phyloP scores from a whole-genome alignment of 2,797 vertebrate genomes.

The Pteronotus mesoamericanus region DNA sequence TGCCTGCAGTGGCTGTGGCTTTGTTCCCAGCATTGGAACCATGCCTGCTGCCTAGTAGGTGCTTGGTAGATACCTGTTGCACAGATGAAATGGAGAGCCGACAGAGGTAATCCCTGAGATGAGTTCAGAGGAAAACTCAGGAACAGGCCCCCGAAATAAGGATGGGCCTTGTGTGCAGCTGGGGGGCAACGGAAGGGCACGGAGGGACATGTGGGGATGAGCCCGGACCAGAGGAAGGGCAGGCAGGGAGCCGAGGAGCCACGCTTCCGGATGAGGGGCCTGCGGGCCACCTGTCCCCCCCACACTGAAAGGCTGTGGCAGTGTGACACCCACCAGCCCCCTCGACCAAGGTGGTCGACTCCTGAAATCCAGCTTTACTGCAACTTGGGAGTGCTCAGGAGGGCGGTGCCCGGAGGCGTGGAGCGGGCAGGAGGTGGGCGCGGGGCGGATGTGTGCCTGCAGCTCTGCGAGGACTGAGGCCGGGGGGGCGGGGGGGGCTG shows the following conservation, averaged over 20 bases:
- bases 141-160: not conserved
- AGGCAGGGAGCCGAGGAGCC: not conserved
- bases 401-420: not conserved
- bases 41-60: not conserved
- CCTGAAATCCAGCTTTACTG: not conserved
- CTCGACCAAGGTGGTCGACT: not conserved
- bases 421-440: not conserved
- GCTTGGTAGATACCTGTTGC: not conserved
- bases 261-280: not conserved
- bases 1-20: not conserved
- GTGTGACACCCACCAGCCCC: not conserved
- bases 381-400: not conserved
- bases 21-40: not conserved
- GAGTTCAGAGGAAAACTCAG: not conserved
- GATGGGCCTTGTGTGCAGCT: not conserved
- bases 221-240: not conserved
- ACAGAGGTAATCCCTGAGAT: not conserved
- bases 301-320: too few relatives aligned
- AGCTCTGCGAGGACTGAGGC: not conserved
- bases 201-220: not conserved
- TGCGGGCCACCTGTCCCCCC: not conserved
- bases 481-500: rapidly evolving
- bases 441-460: not conserved
- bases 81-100: not conserved
- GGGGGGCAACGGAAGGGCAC: not conserved